These are phyloP conservation scores for Clunio marinus DNA, from an alignment of 2,888 invertebrate species.

Conservation along the genomic window DNA sequence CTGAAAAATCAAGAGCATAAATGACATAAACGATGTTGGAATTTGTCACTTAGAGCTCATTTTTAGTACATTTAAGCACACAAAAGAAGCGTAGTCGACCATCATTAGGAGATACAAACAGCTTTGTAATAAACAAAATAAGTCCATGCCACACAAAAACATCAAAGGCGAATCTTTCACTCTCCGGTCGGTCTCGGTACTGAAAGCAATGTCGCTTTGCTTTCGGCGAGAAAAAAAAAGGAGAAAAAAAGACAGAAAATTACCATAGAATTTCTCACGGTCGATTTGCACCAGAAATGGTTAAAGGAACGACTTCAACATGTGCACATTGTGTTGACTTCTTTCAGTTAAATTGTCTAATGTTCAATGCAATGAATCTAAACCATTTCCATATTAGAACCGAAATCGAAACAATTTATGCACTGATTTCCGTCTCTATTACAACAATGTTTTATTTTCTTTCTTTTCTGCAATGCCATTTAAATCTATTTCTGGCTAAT, in stretches of 20 bases:
- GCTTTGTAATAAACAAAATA: conserved; percentile 22
- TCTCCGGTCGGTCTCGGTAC: background rate
- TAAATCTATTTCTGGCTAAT: background rate
- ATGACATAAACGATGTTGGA: background rate
- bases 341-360: background rate
- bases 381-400: conserved; percentile 5
- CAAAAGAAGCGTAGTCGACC: conserved; percentile 19
- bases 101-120: conserved; percentile 23
- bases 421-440: background rate
- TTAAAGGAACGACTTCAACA: conserved; percentile 22
- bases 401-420: conserved; percentile 12
- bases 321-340: conserved; percentile 22
- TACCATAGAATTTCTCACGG: conserved; percentile 40
- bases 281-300: conserved; percentile 36
- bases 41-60: conserved; percentile 29
- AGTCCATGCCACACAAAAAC: conserved; percentile 3
- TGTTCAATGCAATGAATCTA: background rate
- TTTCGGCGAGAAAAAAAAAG: background rate
- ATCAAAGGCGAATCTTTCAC: background rate
- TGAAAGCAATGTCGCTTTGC: background rate
- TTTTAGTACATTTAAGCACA: conserved; percentile 24
- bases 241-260: conserved; percentile 22
- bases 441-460: background rate
- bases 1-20: conserved; percentile 1
- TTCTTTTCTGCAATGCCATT: background rate